phyloP scores from a whole-genome alignment of 2,888 invertebrate genomes.

The Drosophila austrosaltans region DNA sequence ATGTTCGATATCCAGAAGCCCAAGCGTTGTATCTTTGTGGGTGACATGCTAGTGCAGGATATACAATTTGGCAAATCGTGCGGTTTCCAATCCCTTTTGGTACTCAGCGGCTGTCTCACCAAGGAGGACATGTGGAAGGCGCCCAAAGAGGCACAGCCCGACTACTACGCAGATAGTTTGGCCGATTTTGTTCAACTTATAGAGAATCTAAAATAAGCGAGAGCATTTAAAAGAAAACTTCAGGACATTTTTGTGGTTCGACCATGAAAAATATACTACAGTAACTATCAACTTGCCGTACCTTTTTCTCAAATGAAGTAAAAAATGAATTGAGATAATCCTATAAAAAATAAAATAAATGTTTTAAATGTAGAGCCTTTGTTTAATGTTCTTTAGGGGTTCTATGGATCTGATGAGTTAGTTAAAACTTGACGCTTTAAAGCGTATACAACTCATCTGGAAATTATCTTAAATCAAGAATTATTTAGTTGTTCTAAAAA shows the following conservation, averaged over 20 bases:
- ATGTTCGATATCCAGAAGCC: constrained; percentile 85
- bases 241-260: not conserved
- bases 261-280: not conserved
- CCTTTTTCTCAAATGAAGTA: not conserved
- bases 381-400: not conserved
- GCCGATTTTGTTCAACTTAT: constrained; percentile 75
- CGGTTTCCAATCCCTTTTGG: constrained; percentile 89
- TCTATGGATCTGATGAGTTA: too few species aligned
- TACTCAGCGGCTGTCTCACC: constrained; percentile 85
- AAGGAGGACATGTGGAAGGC: constrained; percentile 72
- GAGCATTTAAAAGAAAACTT: not conserved
- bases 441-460: too few species aligned
- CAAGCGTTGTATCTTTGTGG: constrained; percentile 90
- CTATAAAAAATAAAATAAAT: constrained; percentile 10
- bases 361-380: not conserved
- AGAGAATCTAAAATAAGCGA: constrained; percentile 48
- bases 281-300: constrained; percentile 1
- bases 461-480: too few species aligned
- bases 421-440: too few species aligned
- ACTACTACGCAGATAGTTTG: constrained; percentile 79
- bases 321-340: constrained; percentile 6
- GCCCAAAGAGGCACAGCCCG: constrained; percentile 64
- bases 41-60: constrained; percentile 92
- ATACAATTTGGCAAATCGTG: constrained; percentile 88
- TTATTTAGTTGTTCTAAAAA: too few species aligned